A percentile compares a stretch with the other conserved stretches of the same genome.
Evolutionary conservation across 2,113 vertebrate genomes (phyloP).

Genomic region (Apteryx mantelli): DNA sequence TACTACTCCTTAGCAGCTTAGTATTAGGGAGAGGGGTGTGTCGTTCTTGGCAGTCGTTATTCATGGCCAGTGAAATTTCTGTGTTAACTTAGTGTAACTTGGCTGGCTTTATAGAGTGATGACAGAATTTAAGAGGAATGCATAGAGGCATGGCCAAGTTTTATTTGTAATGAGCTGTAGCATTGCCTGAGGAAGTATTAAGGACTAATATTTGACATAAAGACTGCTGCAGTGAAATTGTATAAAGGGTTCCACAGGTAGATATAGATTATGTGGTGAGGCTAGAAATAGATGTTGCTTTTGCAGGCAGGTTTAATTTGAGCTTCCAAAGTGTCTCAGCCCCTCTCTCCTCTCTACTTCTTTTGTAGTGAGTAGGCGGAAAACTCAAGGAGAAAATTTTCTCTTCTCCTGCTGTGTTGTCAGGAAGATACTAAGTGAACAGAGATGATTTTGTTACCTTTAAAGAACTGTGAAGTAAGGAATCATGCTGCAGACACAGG

Average conservation of each 20-base stretch:
- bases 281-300: not conserved
- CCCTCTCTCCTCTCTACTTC: not conserved
- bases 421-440: not conserved
- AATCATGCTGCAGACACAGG: not conserved
- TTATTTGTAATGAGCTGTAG: not conserved
- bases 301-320: not conserved
- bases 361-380: not conserved
- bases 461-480: not conserved
- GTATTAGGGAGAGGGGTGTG: not conserved
- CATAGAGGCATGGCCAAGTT: not conserved
- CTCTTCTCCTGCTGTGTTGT: not conserved
- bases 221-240: not conserved
- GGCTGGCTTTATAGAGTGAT: not conserved
- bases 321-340: not conserved
- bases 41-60: not conserved
- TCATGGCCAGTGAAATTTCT: not conserved
- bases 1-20: not conserved
- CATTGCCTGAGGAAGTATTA: not conserved
- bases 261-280: not conserved
- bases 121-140: not conserved
- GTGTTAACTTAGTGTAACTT: not conserved
- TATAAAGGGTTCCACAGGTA: not conserved
- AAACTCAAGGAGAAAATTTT: not conserved
- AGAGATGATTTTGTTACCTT: not conserved
- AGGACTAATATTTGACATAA: not conserved